phyloP scores from a whole-genome alignment of 92 coral and sea anemone species.

The Heliopora coerulea region DNA sequence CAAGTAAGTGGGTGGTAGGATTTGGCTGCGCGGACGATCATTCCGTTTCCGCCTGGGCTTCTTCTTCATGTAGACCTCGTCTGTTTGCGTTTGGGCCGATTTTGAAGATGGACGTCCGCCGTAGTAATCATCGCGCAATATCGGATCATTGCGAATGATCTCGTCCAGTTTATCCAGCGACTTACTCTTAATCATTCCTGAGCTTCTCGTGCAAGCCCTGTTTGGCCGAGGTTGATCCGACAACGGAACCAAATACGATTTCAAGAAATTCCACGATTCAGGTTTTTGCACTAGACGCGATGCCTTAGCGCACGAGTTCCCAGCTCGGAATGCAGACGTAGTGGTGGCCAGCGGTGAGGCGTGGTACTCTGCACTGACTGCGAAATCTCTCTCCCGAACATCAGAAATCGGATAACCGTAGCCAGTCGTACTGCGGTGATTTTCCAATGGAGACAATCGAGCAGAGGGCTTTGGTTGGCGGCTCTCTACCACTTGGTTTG shows the following conservation, averaged over 20 bases:
- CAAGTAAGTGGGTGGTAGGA: conserved; percentile 35
- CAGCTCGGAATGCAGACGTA: neutral
- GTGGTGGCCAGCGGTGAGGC: neutral
- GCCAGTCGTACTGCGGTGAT: neutral
- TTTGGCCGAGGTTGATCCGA: conserved; percentile 20
- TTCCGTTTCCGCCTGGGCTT: conserved; percentile 36
- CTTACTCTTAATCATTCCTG: conserved; percentile 39
- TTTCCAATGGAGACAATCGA: neutral
- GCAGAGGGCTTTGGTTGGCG: neutral
- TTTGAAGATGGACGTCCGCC: conserved; percentile 6
- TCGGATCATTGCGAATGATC: conserved; percentile 38
- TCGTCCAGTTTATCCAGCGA: conserved; percentile 41
- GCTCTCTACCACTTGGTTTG: neutral
- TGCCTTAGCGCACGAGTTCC: conserved; percentile 17
- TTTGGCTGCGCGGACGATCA: conserved; percentile 42
- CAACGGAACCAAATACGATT: conserved; percentile 26
- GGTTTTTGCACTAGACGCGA: conserved; percentile 10
- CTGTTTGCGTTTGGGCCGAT: conserved; percentile 37
- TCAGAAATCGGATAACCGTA: neutral
- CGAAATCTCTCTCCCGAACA: neutral
- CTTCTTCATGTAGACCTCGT: conserved; percentile 4
- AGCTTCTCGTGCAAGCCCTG: conserved; percentile 14
- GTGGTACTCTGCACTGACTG: conserved; percentile 8
- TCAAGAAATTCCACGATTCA: conserved; percentile 9
- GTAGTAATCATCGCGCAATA: conserved; percentile 31